A percentile compares a stretch with the other conserved stretches of the same genome.
Conservation (phyloP, 1,140 invertebrate genomes). For the Theocolax elegans region DNA sequence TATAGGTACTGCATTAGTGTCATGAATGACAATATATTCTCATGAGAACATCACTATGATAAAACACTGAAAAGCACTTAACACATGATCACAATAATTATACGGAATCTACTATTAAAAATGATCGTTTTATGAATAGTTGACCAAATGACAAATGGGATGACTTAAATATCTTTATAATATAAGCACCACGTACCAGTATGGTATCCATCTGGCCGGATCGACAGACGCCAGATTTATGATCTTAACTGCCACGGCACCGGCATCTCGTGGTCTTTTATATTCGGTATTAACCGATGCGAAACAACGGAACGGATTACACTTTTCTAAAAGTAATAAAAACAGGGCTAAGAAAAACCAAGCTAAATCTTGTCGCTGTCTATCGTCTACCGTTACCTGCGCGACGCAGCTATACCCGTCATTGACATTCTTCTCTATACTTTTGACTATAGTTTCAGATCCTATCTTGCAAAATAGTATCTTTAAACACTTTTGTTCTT, state of each 20-base stretch:
- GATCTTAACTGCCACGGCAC: constrained; percentile 56
- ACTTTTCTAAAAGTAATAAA: constrained; percentile 66
- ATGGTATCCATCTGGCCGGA: constrained; percentile 53
- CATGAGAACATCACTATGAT: background rate
- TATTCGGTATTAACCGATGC: constrained; percentile 64
- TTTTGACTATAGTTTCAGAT: no score
- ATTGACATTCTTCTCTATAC: constrained; percentile 44
- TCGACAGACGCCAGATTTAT: constrained; percentile 54
- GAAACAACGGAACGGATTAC: constrained; percentile 59
- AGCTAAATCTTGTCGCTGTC: constrained; percentile 55
- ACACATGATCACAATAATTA: background rate
- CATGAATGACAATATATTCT: no score
- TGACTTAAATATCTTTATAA: no score
- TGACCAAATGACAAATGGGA: no score
- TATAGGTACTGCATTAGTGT: no score
- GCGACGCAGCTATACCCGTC: constrained; percentile 43
- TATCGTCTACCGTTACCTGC: constrained; percentile 12
- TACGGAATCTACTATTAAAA: no score
- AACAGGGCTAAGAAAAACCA: constrained; percentile 60
- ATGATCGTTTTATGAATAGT: no score
- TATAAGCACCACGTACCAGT: constrained; percentile 61
- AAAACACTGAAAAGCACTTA: constrained; percentile 3
- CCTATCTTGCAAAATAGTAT: no score
- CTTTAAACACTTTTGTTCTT: no score
- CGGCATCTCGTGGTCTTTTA: constrained; percentile 60